Evolutionary conservation across 2,888 invertebrate species (phyloP).

Genomic region (Cheiracanthium punctorium): DNA sequence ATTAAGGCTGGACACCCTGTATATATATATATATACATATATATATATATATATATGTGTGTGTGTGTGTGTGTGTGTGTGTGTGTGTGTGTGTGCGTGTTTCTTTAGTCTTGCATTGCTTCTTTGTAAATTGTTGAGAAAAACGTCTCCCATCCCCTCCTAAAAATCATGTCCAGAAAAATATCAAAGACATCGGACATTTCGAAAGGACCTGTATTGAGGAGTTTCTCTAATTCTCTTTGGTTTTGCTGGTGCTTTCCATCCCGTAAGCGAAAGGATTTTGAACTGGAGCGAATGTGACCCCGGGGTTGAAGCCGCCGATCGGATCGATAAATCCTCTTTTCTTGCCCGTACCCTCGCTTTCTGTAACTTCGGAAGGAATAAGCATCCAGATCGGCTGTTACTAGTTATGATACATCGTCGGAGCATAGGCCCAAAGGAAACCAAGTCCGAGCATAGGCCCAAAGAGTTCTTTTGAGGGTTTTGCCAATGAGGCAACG

Average conservation of each 20-base stretch:
- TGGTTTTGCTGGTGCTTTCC: not conserved
- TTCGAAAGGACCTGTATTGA: not conserved
- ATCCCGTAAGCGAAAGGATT: not conserved
- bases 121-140: no score
- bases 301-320: not conserved
- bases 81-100: no score
- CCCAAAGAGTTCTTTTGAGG: no score
- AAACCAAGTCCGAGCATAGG: no score
- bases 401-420: not conserved
- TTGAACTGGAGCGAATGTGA: not conserved
- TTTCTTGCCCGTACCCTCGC: not conserved
- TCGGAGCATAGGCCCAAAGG: no score
- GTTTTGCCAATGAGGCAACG: no score
- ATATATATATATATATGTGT: no score
- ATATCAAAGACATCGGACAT: not conserved
- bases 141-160: no score
- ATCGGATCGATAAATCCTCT: constrained; percentile 1
- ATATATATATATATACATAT: no score
- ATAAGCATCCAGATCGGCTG: not conserved
- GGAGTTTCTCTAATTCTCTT: not conserved
- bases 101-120: no score
- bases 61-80: no score
- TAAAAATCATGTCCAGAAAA: not conserved
- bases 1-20: no score
- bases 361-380: not conserved